Base-by-base conservation (phyloP, 37 sponge, comb jelly and placozoan genomes). In the Theonella swinhoei region DNA sequence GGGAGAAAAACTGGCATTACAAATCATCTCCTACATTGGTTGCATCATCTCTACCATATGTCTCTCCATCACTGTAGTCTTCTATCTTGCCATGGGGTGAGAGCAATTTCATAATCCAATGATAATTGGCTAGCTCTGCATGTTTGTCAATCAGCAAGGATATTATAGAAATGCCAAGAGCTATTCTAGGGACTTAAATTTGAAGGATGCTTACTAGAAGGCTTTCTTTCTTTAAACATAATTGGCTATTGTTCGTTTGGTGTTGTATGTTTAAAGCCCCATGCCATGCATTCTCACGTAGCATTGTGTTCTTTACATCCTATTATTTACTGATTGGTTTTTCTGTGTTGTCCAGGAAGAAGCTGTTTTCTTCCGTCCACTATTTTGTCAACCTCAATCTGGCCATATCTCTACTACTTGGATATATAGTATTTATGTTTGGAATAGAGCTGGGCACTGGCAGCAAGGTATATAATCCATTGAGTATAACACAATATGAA, bases 11-110 rank as follows among this genome's bases (percentile, higher is more conserved):
- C 24, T 54, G 25, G 91, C 78, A 20, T 54, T 91, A 5, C 61
- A 61, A 29, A 39, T 64, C 1, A 4, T 91, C 5, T 87, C 91
- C 5, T 91, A 91, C 69, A 74, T 91, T 64, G 91, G 91, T 31
- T 82, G 83, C 72, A 63, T 82, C 22, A 36, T 91, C 1, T 91
- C 91, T 22, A 81, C 82, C 20, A 42, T 91, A 20, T 91, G 88
- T 54, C 84, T 91, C 28, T 17, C 77, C 64, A 47, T 87, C 8
- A 73, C 88, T 17, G 38, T 91, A n/a, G 33, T 79, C 25, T 82
- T 87, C 74, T 87, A 81, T 42, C 17, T 78, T 2, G 2, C 78
- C 19, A 69, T 90, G 63, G 84, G 90, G 87, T 87, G 26, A 79
- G 87, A n/a, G 14, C 9, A n/a, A n/a, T n/a, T n/a, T n/a, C n/a